Evolutionary conservation across 2,888 invertebrate genomes (phyloP), one percentile per base, ranked within the genome.

Genomic region (Teleogryllus oceanicus): DNA sequence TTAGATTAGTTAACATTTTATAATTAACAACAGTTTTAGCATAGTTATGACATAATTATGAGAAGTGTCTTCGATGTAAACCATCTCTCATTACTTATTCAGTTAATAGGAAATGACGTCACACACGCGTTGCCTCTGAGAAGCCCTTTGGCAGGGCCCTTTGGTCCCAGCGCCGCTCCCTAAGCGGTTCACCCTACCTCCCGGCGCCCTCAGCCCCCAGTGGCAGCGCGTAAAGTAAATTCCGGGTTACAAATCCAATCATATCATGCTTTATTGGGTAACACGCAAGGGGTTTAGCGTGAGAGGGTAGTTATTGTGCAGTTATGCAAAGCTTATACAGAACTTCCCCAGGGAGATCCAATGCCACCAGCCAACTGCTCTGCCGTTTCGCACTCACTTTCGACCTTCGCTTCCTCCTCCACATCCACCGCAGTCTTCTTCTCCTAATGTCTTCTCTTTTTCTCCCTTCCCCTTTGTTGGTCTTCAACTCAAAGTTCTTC

Each of bases 191-290:
- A 8, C 37, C 37, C 37, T 37, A 5, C 37, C 37, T 5, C 37
- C 37, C 37, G 8, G 37, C 37, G 37, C 37, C 8, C 37, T 37
- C 37, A 8, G 37, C 37, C 37, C 37, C 37, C 37, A 8, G 62
- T 10, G 1, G 62, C 62, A 4, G 16, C n/a, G 62, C 16, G 62
- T n/a, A 62, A 62, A 18, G 37, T 62, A 18, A 62, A 62, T 62
- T 62, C 62, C n/a, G 62, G 62, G 62, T 62, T 62, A 62, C 62
- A 62, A 62, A 62, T 62, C 62, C 62, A 62, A 62, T 62, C 62
- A 62, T 62, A 62, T 62, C 62, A 62, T 62, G 62, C 16, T 18
- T 62, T 62, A 62, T 62, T 62, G 16, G 62, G 62, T 62, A 62
- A 62, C 62, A 13, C 62, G n/a, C 62, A n/a, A 62, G 62, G 62